Evolutionary conservation across 2,797 vertebrate genomes (phyloP).

Genomic region (Gallinago stenura): DNA sequence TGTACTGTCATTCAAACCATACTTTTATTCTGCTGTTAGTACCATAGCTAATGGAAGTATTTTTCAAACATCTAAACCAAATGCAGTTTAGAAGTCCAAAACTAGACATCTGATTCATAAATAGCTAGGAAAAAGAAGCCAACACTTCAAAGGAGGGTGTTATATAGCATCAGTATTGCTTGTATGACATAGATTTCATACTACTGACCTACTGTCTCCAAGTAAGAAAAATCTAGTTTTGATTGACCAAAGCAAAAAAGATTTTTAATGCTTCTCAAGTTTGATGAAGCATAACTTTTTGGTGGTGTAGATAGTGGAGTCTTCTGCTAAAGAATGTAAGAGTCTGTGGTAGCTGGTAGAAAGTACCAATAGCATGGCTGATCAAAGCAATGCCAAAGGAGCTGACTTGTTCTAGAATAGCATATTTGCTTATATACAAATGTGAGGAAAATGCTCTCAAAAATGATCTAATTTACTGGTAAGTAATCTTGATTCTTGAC

Average conservation of each 20-base stretch:
- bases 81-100: background rate
- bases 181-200: background rate
- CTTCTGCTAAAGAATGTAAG: background rate
- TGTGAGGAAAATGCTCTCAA: background rate
- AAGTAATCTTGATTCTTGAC: background rate
- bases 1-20: background rate
- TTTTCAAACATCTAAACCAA: background rate
- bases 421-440: background rate
- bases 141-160: background rate
- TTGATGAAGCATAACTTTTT: background rate
- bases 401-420: background rate
- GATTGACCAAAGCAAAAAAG: background rate
- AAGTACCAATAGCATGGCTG: background rate
- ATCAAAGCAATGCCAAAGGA: background rate
- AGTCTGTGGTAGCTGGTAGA: background rate
- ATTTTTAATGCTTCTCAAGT: background rate
- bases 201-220: background rate
- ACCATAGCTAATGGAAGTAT: background rate
- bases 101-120: rapidly evolving
- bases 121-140: background rate
- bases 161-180: background rate
- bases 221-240: background rate
- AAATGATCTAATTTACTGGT: background rate
- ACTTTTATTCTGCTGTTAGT: background rate
- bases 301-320: background rate